These are phyloP conservation scores for Heliothis subflexa DNA, from an alignment of 1,140 invertebrate species.

Conservation along the genomic window DNA sequence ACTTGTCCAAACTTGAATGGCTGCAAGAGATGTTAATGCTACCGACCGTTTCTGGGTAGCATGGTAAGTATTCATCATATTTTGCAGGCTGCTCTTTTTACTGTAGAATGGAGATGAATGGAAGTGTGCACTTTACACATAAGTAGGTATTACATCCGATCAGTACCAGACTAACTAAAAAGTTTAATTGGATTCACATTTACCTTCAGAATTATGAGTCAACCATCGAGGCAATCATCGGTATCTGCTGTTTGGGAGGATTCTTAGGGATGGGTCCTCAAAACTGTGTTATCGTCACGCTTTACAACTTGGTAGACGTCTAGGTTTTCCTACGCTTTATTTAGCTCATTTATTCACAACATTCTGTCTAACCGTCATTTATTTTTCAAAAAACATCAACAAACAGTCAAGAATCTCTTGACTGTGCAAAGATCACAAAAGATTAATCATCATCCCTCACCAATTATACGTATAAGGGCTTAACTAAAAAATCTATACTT, in stretches of 20 bases:
- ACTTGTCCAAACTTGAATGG: neutral
- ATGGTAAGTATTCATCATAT: neutral
- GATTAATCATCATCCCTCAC: slow-evolving; percentile 65
- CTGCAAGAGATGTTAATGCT: neutral
- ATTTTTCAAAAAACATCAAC: slow-evolving; percentile 22
- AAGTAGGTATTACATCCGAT: too few species aligned
- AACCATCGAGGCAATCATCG: too few species aligned
- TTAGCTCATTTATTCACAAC: neutral
- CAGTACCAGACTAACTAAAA: too few species aligned
- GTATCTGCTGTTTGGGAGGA: too few species aligned
- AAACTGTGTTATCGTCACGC: neutral
- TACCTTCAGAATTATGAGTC: too few species aligned
- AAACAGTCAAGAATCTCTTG: slow-evolving; percentile 40
- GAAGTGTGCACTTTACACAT: too few species aligned
- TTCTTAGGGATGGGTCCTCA: neutral
- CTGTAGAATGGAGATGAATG: too few species aligned
- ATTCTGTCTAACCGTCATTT: slow-evolving; percentile 4
- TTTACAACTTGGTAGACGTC: neutral
- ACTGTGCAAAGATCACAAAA: slow-evolving; percentile 57
- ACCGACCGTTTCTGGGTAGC: neutral
- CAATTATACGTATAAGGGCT: slow-evolving; percentile 65
- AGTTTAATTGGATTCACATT: too few species aligned
- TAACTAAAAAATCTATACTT: slow-evolving; percentile 56
- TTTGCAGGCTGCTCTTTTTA: too few species aligned
- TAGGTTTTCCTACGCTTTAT: neutral